A percentile compares a stretch with the other conserved stretches of the same genome.
Evolutionary conservation across 2,888 invertebrate species (phyloP).

Genomic region (Linnaemya vulpina): DNA sequence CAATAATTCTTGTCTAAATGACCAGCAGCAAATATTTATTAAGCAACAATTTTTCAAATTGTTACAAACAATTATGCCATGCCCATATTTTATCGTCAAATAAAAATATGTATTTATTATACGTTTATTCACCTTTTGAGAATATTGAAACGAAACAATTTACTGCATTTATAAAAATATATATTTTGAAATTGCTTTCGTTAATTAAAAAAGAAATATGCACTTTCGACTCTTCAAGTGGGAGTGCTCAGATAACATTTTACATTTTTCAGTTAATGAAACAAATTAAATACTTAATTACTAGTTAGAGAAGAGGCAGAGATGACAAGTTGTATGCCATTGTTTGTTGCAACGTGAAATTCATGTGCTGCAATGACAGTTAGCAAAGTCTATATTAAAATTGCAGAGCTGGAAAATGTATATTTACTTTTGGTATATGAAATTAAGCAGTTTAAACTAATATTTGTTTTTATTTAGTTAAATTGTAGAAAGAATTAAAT

Average conservation of each 20-base stretch:
- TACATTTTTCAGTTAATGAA: slow-evolving; percentile 16
- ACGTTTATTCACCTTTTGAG: slow-evolving; percentile 4
- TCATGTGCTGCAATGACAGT: too few relatives aligned
- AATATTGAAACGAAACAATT: background rate
- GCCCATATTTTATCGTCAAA: background rate
- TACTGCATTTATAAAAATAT: background rate
- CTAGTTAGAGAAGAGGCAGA: background rate
- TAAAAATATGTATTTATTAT: background rate
- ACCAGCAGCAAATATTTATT: slow-evolving; percentile 24
- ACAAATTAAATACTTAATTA: slow-evolving; percentile 20
- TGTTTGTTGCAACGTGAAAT: too few relatives aligned
- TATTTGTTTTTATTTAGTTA: too few relatives aligned
- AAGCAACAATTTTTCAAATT: background rate
- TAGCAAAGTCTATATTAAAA: too few relatives aligned
- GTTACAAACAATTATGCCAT: background rate
- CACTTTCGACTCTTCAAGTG: slow-evolving; percentile 9
- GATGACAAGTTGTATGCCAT: too few relatives aligned
- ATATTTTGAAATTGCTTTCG: background rate
- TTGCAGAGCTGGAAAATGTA: too few relatives aligned
- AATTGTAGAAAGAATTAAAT: too few relatives aligned
- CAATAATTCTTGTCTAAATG: slow-evolving; percentile 21
- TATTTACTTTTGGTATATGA: too few relatives aligned
- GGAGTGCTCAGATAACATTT: slow-evolving; percentile 39
- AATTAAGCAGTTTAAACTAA: too few relatives aligned
- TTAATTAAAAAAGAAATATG: background rate